Evolutionary conservation across 2,888 invertebrate genomes (phyloP).

Genomic region (Rhagophthalmus giganteus): DNA sequence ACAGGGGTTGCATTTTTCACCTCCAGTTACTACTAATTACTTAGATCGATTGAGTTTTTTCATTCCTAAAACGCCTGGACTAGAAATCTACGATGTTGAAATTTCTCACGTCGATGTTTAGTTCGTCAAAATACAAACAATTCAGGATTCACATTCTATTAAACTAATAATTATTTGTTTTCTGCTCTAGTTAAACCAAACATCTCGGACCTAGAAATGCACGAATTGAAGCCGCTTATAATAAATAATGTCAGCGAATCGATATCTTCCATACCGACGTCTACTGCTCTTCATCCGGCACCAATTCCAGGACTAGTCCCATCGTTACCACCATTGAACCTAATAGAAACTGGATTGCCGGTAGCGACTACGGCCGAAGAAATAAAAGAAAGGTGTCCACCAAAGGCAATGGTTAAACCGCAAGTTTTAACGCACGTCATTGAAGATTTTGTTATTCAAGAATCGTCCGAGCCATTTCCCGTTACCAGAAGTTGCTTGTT

Average conservation of each 20-base stretch:
- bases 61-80: not conserved
- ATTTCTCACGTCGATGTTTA: not conserved
- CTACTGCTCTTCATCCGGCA: conserved; percentile 44
- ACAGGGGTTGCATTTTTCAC: no score
- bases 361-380: conserved; percentile 53
- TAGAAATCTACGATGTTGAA: not conserved
- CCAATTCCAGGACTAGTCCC: conserved; percentile 52
- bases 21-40: no score
- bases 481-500: conserved; percentile 62
- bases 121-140: not conserved
- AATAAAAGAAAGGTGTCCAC: conserved; percentile 62
- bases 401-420: conserved; percentile 92
- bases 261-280: conserved; percentile 24
- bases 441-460: conserved; percentile 95
- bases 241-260: conserved; percentile 37
- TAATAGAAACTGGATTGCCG: conserved; percentile 47
- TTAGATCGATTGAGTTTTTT: no score
- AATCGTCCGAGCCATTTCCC: conserved; percentile 88
- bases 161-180: not conserved
- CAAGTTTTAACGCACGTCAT: conserved; percentile 95
- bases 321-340: conserved; percentile 39
- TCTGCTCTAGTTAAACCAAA: no score
- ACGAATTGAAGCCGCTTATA: conserved; percentile 34
- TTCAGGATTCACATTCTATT: not conserved
- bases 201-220: no score